Evolutionary conservation across 2,888 invertebrate genomes (phyloP), one percentile per base, ranked within the genome.

Genomic region (Tetheella fluctuosa): DNA sequence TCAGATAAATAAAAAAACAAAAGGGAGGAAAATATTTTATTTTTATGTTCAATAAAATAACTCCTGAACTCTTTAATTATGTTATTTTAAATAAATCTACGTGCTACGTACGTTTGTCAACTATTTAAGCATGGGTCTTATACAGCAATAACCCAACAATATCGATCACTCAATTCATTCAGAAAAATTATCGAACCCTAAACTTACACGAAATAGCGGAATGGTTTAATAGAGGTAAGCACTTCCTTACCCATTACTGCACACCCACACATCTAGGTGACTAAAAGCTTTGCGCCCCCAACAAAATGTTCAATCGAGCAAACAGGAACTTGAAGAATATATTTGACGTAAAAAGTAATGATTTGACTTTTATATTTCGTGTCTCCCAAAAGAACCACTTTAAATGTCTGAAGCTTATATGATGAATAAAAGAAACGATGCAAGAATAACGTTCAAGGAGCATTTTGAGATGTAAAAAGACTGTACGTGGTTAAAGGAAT

Each of bases 201-300:
- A 37, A 54, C 54, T 34, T 17, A 17, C 30, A 30, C 54, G 54
- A 30, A 34, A 34, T 34, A 54, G 28, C 34, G 55, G 34, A 28
- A 30, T 17, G 8, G 30, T 30, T 20, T 55, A 34, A 55, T 55
- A 55, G 55, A 37, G 34, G 37, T 20, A 55, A 55, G 34, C 23
- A 13, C 55, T 34, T 55, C 55, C 55, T 34, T 60, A 62, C 56
- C 59, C 52, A 57, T 55, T 54, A 59, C 60, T 59, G 61, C 58
- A 62, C 62, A 64, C 66, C 54, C 60, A 63, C 59, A 60, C 59
- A 62, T n/a, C 61, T 54, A 59, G 64, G 68, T 69, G 61, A 64
- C 68, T 73, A 69, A 79, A 76, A 79, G 79, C 81, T 77, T 79
- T 70, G 61, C 69, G n/a, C 64, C 59, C 39, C 67, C 64, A 54